Percentiles rank a stretch among this genome's conserved stretches.
Conservation (phyloP, 2,113 vertebrate species). For the Pipra filicauda region DNA sequence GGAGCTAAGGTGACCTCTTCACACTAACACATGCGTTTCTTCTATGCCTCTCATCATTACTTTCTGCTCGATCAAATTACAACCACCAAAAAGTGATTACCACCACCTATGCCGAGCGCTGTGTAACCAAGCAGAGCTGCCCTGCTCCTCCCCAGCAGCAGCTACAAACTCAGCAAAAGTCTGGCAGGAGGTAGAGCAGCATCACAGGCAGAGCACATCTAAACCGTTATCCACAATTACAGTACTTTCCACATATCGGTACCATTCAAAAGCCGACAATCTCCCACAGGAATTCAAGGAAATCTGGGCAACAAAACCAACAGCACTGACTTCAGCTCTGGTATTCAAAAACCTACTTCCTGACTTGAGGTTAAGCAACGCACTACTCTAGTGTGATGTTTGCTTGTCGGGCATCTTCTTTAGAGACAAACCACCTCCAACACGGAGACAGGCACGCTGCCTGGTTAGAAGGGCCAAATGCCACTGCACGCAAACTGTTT, state of each 20-base stretch:
- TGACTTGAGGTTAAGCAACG: not conserved
- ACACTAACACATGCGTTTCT: rapidly evolving
- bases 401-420: rapidly evolving
- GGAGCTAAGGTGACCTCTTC: rapidly evolving
- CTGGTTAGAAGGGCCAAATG: not conserved
- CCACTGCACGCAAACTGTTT: rapidly evolving
- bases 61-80: not conserved
- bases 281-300: not conserved
- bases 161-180: not conserved
- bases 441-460: rapidly evolving
- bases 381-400: rapidly evolving
- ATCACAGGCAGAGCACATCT: not conserved
- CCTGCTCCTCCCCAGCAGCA: not conserved
- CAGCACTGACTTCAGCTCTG: not conserved
- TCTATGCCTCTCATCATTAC: not conserved
- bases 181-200: not conserved
- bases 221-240: not conserved
- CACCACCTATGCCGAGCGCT: rapidly evolving
- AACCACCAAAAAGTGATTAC: not conserved
- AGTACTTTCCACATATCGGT: not conserved
- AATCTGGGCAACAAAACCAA: not conserved
- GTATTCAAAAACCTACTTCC: not conserved
- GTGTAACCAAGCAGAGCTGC: not conserved
- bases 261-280: not conserved
- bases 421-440: rapidly evolving